Conservation (phyloP, 2,113 vertebrate species). For the Hypocryptadius cinnamomeus region DNA sequence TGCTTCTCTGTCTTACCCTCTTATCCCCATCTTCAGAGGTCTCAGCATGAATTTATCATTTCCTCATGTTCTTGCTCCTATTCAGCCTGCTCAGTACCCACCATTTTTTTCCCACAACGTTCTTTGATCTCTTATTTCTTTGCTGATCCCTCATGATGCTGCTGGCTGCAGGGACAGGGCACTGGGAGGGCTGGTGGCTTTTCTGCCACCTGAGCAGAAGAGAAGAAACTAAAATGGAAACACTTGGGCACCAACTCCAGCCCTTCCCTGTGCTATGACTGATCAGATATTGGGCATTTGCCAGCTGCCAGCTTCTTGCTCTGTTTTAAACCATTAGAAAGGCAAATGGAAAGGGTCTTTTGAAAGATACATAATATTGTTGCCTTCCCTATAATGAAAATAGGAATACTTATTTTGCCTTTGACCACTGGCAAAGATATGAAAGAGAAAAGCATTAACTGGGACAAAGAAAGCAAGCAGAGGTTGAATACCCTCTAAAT, state of each 20-base stretch:
- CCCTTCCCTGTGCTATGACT: neutral
- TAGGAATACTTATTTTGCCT: neutral
- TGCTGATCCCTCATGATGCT: neutral
- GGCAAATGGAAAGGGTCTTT: neutral
- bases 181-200: neutral
- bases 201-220: neutral
- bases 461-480: neutral
- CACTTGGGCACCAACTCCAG: neutral
- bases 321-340: neutral
- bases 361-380: neutral
- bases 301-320: neutral
- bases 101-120: neutral
- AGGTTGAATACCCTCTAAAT: neutral
- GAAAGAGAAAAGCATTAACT: neutral
- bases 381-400: neutral
- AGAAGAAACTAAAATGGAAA: neutral
- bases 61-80: neutral
- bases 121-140: neutral
- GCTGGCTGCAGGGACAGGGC: neutral
- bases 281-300: neutral
- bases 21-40: conserved; percentile 23
- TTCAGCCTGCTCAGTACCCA: neutral
- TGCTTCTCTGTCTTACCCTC: neutral
- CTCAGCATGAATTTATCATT: neutral
- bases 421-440: neutral